Evolutionary conservation across 2,797 vertebrate species (phyloP).

Genomic region (Phoxinus dragarum): DNA sequence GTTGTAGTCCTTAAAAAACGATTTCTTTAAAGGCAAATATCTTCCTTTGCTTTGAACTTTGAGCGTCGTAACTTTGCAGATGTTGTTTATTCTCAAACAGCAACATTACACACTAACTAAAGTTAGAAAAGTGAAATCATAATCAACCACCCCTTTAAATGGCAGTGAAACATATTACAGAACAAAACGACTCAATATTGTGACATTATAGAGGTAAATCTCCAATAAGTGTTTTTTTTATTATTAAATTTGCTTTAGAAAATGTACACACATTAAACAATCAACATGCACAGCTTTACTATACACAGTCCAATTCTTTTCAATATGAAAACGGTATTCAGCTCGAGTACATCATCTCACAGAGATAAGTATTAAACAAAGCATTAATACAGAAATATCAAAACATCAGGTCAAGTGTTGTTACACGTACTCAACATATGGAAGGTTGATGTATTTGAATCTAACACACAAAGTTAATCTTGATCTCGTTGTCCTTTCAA

Average conservation of each 20-base stretch:
- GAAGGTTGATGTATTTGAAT: constrained; percentile 36
- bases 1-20: too few relatives aligned
- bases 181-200: background rate
- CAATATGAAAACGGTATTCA: constrained; percentile 90
- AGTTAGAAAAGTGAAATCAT: too few relatives aligned
- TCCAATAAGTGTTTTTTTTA: constrained; percentile 66
- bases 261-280: constrained; percentile 82
- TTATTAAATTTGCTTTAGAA: constrained; percentile 81
- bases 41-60: too few relatives aligned
- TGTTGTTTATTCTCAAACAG: too few relatives aligned
- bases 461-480: constrained; percentile 48
- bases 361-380: constrained; percentile 59
- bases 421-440: constrained; percentile 37
- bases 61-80: too few relatives aligned
- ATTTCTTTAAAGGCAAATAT: too few relatives aligned
- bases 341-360: constrained; percentile 61
- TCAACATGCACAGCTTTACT: constrained; percentile 85
- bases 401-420: constrained; percentile 56
- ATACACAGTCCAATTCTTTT: constrained; percentile 88
- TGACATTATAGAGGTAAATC: constrained; percentile 48
- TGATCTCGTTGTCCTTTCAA: constrained; percentile 27
- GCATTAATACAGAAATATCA: constrained; percentile 59
- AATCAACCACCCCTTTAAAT: background rate
- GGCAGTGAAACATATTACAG: background rate
- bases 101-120: too few relatives aligned